phyloP scores from a whole-genome alignment of 2,888 invertebrate genomes.

The Nysson spinosus region DNA sequence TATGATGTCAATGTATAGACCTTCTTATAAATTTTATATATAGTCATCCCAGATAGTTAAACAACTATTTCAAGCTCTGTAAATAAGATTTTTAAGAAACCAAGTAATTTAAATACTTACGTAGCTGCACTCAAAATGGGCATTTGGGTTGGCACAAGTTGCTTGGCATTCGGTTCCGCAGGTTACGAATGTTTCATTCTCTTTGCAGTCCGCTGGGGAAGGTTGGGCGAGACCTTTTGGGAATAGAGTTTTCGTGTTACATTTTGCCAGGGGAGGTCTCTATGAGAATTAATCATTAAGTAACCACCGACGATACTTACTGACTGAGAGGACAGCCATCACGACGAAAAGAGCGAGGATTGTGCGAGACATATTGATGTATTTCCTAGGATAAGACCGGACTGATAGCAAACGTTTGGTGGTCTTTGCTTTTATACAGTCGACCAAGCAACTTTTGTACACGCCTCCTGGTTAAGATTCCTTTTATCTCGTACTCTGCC shows the following conservation, averaged over 20 bases:
- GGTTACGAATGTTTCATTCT: slow-evolving; percentile 17
- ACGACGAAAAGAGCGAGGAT: slow-evolving; percentile 11
- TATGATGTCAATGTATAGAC: too few relatives aligned
- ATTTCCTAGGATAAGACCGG: background rate
- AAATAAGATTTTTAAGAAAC: too few relatives aligned
- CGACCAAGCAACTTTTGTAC: background rate
- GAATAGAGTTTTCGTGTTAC: background rate
- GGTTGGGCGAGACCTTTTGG: slow-evolving; percentile 10
- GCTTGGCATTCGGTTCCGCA: slow-evolving; percentile 40
- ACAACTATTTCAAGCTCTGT: too few relatives aligned
- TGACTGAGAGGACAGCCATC: slow-evolving; percentile 7
- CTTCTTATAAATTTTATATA: too few relatives aligned
- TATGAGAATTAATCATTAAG: background rate
- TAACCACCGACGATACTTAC: slow-evolving; percentile 35
- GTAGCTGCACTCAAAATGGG: background rate
- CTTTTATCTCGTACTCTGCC: background rate
- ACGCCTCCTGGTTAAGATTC: background rate
- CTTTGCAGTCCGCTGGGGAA: slow-evolving; percentile 12
- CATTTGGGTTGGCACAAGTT: background rate
- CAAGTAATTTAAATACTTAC: slow-evolving; percentile 21
- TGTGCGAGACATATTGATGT: slow-evolving; percentile 17
- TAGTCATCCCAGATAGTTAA: too few relatives aligned
- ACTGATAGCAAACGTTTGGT: background rate
- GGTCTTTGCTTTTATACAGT: slow-evolving; percentile 19
- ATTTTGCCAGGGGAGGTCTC: background rate